Base-by-base conservation (phyloP, 2,888 invertebrate genomes). In the Archips crataeganus region DNA sequence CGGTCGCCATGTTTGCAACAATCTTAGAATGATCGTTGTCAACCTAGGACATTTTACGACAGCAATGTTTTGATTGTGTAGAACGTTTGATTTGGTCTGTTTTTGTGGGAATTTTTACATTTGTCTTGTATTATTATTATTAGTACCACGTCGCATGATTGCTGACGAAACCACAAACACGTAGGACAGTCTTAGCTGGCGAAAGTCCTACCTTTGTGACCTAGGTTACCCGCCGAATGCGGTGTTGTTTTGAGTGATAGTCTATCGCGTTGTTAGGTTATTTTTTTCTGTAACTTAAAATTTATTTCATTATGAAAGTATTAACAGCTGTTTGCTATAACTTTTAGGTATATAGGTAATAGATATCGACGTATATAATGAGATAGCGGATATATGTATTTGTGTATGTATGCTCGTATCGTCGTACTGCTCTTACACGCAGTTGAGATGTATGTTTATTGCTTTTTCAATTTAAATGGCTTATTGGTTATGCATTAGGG, bases 1-100 rank as follows among this genome's bases (percentile, higher is more conserved):
- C 94, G 94, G 94, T 94, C 94, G 94, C 94, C 94, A 94, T 94
- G 93, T 94, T 94, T 94, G 94, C 94, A 94, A 93, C 91, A 92
- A 90, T 92, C 82, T 92, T 87, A 89, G 90, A 89, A 87, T 89
- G 87, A 90, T 87, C 86, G 87, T 89, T 93, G 89, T 89, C 90
- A 90, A 88, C 91, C 86, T 87, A 88, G 88, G 88, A 87, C 89
- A 90, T 83, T 23, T 86, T 82, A 80, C 80, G 82, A 84, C 79
- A 80, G 80, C 90, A 88, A 88, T 94, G 93, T 94, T 94, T 89
- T 93, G 92, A 82, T 90, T 85, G 70, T 76, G 70, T 60, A 74
- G 70, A 76, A 77, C 62, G 32, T 65, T 75, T 70, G 78, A 81
- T 84, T 84, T 78, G 77, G 79, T 81, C 82, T 83, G 82, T 84